Evolutionary conservation across 2,113 vertebrate species (phyloP).

Genomic region (Actinemys pallida): DNA sequence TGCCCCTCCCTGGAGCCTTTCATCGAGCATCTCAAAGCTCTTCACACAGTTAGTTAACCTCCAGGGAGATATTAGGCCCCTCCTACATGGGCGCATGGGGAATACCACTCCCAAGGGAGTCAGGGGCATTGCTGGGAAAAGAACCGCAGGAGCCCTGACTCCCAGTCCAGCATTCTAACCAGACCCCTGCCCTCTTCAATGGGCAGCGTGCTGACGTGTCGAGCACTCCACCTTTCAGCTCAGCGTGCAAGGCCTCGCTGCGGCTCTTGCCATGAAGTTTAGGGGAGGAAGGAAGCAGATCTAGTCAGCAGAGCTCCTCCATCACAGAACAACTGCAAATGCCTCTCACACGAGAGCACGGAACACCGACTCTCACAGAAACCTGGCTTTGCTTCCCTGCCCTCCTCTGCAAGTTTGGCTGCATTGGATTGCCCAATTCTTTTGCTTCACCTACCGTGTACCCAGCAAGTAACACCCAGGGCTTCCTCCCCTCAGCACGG

Average conservation of each 20-base stretch:
- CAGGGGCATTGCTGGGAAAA: neutral
- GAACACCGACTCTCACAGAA: neutral
- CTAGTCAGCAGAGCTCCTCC: neutral
- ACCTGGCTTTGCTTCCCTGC: neutral
- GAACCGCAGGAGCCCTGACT: neutral
- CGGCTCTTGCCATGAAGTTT: neutral
- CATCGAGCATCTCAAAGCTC: too few relatives aligned
- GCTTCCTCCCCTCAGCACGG: neutral
- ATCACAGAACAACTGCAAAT: neutral
- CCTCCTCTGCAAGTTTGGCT: neutral
- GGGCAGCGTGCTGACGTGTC: neutral
- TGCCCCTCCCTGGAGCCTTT: neutral
- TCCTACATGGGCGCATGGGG: neutral
- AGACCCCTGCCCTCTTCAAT: neutral
- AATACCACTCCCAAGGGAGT: too few relatives aligned
- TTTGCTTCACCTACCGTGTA: neutral
- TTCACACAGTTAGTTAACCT: neutral
- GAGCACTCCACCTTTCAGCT: neutral
- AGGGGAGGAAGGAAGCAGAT: neutral
- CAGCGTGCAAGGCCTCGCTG: neutral
- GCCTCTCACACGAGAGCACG: neutral
- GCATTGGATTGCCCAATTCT: neutral
- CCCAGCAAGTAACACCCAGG: neutral
- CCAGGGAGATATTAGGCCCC: neutral
- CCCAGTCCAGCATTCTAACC: fast-evolving